Percentiles rank a stretch among this genome's conserved stretches.
Evolutionary conservation across 2,888 invertebrate species (phyloP).

Genomic region (Venusia cambrica): DNA sequence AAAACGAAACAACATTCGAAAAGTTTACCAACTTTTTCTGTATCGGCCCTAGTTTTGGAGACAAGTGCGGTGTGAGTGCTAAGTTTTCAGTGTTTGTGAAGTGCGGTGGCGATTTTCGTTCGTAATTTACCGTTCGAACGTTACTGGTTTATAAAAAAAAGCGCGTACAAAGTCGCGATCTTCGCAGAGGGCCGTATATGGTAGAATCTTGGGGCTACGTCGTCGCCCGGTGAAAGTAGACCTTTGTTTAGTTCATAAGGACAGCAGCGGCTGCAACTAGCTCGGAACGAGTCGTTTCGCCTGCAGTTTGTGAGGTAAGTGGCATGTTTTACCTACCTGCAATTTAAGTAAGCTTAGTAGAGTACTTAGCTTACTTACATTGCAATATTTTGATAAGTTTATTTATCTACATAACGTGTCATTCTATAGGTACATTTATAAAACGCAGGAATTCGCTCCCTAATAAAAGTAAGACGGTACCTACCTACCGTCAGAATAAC

Average conservation of each 20-base stretch:
- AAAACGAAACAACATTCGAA: slow-evolving; percentile 56
- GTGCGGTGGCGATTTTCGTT: slow-evolving; percentile 63
- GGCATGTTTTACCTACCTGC: slow-evolving; percentile 36
- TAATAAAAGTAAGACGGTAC: too few species aligned
- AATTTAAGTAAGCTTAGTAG: too few species aligned
- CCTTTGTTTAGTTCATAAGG: slow-evolving; percentile 79
- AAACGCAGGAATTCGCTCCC: too few species aligned
- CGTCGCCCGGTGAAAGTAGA: slow-evolving; percentile 74
- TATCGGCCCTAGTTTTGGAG: slow-evolving; percentile 51
- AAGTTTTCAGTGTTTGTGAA: slow-evolving; percentile 57
- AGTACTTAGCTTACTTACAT: too few species aligned
- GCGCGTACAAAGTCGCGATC: slow-evolving; percentile 63
- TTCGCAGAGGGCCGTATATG: slow-evolving; percentile 71
- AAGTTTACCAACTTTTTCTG: slow-evolving; percentile 70
- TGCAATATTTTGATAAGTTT: too few species aligned
- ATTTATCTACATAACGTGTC: too few species aligned
- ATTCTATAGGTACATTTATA: too few species aligned
- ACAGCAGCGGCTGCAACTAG: slow-evolving; percentile 67
- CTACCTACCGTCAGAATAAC: too few species aligned
- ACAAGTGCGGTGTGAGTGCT: slow-evolving; percentile 66
- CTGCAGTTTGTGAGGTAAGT: slow-evolving; percentile 72
- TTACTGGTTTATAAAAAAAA: slow-evolving; percentile 74
- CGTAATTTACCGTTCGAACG: slow-evolving; percentile 73
- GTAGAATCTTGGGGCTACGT: slow-evolving; percentile 63
- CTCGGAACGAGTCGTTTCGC: slow-evolving; percentile 68